Conservation (phyloP, 1,140 invertebrate species). For the Drosophila gunungcola region DNA sequence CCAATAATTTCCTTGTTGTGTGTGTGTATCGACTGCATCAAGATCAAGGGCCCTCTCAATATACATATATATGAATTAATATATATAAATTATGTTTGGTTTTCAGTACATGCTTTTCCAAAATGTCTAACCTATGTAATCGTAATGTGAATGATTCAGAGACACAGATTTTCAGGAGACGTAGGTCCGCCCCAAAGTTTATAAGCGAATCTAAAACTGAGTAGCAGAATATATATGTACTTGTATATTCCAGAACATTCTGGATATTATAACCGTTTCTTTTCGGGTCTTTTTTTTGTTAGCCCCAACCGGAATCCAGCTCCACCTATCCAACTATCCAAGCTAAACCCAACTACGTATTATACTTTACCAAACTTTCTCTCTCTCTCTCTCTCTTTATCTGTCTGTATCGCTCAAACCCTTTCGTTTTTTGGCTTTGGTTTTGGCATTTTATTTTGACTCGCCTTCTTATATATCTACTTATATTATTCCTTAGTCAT, state of each 20-base stretch:
- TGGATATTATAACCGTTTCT: conserved; percentile 12
- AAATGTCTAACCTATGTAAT: conserved; percentile 24
- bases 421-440: conserved; percentile 50
- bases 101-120: conserved; percentile 48
- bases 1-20: conserved; percentile 39
- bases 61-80: conserved; percentile 17
- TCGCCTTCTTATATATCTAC: conserved; percentile 61
- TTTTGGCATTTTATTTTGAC: conserved; percentile 54
- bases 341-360: conserved; percentile 37
- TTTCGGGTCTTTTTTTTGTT: conserved; percentile 31
- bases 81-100: conserved; percentile 32
- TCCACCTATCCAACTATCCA: conserved; percentile 18
- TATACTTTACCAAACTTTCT: conserved; percentile 32
- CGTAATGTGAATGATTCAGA: conserved; percentile 15
- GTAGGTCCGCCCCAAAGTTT: conserved; percentile 8
- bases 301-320: conserved; percentile 14
- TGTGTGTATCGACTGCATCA: conserved; percentile 54
- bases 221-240: conserved; percentile 7
- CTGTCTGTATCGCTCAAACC: conserved; percentile 27
- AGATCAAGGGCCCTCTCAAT: conserved; percentile 67
- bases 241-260: conserved; percentile 10
- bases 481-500: conserved; percentile 53
- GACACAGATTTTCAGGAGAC: conserved; percentile 10
- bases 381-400: conserved; percentile 31
- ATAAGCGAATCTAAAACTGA: conserved; percentile 4